Evolutionary conservation across 2,888 invertebrate genomes (phyloP), one percentile per base, ranked within the genome.

Genomic region (Papilio elwesi): DNA sequence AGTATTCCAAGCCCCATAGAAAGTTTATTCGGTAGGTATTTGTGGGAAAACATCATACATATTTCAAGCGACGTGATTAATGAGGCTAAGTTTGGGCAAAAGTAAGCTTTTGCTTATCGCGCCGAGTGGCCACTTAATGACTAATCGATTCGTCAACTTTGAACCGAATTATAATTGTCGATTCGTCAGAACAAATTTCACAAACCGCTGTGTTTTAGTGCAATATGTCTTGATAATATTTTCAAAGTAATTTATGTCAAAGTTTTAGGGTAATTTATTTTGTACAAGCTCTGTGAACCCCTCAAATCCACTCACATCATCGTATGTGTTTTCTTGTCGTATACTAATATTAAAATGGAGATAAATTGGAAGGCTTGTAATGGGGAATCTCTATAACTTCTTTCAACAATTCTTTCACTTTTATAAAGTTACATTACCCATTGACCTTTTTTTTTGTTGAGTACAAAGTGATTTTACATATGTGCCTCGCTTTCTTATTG

Each of bases 131-230:
- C 67, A 67, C 63, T 63, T 53, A 68, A 53, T 72, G 71, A 71
- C 51, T 71, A 71, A 71, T 71, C 70, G 65, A 71, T 70, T 65
- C 49, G 55, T 71, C 65, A 66, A 71, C 70, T 71, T 65, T 65
- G 57, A 51, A 57, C 65, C 49, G 57, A 48, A 65, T 47, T 51
- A 36, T 55, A 66, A 57, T 71, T 65, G 65, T 57, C 53, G 49
- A 65, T 36, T 65, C 57, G 11, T 51, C 49, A 13, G 48, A 57
- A 57, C 55, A 49, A 65, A 57, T 65, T 57, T 57, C 65, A 65
- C 70, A 49, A 65, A 65, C 65, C 65, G 55, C 70, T 70, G 65
- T 70, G 36, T 62, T 15, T 51, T 63, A 16, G 63, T 43, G 11
- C 47, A n/a, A 63, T 52, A 70, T 47, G 16, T 53, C 16, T 52